Evolutionary conservation across 2,888 invertebrate species (phyloP).

Genomic region (Heliconius cydno): DNA sequence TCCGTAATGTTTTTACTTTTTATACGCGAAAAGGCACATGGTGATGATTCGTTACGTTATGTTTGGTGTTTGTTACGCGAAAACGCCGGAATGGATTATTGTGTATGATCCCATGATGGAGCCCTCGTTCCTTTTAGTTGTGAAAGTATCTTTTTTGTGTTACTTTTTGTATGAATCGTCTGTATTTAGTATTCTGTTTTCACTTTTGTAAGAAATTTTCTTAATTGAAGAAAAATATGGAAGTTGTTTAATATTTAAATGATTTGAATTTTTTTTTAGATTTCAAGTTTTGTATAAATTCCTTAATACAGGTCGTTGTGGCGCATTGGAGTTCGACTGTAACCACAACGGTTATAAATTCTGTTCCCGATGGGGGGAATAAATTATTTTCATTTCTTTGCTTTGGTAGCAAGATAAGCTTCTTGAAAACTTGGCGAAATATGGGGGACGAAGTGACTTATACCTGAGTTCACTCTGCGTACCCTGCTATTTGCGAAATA

Average conservation of each 20-base stretch:
- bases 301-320: too few species aligned
- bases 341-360: too few species aligned
- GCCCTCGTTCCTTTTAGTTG: neutral
- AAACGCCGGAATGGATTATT: slow-evolving; percentile 12
- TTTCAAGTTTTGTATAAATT: too few species aligned
- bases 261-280: too few species aligned
- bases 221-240: neutral
- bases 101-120: slow-evolving; percentile 24
- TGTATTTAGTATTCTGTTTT: neutral
- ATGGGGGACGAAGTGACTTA: too few species aligned
- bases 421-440: too few species aligned
- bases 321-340: too few species aligned
- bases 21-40: slow-evolving; percentile 50
- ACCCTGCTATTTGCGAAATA: too few species aligned
- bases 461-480: too few species aligned
- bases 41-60: slow-evolving; percentile 51
- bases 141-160: neutral
- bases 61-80: slow-evolving; percentile 22
- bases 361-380: too few species aligned
- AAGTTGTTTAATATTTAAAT: neutral
- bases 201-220: neutral
- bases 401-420: too few species aligned
- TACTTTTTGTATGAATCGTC: neutral
- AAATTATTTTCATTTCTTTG: too few species aligned
- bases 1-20: slow-evolving; percentile 53